These are phyloP conservation scores for Theristicus caerulescens DNA, from an alignment of 2,113 vertebrate species.

Conservation along the genomic window DNA sequence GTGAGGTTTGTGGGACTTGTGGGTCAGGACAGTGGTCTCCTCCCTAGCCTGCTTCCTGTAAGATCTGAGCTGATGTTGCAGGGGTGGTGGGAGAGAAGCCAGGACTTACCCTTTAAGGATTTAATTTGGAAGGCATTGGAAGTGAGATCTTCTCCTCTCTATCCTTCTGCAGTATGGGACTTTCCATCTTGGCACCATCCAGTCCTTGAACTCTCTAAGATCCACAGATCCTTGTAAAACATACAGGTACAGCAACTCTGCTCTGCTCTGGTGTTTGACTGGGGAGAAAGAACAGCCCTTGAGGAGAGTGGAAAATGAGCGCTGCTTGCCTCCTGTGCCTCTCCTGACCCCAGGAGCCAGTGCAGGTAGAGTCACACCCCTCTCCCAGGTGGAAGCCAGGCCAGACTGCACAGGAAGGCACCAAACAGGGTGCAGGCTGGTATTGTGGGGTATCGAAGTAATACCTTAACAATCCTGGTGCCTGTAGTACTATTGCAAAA, in stretches of 20 bases:
- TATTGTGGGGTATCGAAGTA: background rate
- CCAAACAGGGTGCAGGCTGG: background rate
- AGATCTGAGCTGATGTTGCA: background rate
- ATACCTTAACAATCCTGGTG: background rate
- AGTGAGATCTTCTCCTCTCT: background rate
- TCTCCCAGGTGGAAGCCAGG: background rate
- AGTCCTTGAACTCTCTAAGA: background rate
- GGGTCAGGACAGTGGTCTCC: background rate
- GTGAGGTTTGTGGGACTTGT: background rate
- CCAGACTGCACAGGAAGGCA: background rate
- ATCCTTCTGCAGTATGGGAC: background rate
- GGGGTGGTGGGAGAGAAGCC: background rate
- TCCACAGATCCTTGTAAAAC: background rate
- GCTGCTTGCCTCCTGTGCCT: background rate
- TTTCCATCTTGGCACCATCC: background rate
- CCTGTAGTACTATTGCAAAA: accelerated
- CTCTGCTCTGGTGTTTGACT: background rate
- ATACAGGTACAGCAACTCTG: background rate
- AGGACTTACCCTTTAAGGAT: background rate
- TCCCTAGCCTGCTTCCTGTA: background rate
- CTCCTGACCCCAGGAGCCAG: background rate
- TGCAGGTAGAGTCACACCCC: background rate
- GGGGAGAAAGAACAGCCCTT: background rate
- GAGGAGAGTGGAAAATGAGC: background rate
- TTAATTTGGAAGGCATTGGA: background rate